Evolutionary conservation across 2,113 vertebrate species (phyloP).

Genomic region (Neodontobutis hainanensis): DNA sequence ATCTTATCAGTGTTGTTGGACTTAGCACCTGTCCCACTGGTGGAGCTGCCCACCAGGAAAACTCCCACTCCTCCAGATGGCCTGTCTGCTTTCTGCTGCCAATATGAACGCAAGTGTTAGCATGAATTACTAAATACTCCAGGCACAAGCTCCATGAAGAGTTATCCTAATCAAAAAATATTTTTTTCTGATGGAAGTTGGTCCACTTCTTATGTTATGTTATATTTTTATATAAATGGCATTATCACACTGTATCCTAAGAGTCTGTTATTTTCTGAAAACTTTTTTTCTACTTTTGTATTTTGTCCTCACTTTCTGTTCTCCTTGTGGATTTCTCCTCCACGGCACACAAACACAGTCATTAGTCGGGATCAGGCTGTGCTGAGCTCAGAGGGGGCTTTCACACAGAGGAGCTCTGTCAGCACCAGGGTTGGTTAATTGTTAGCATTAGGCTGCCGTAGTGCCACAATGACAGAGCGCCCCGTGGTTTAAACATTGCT

Average conservation of each 20-base stretch:
- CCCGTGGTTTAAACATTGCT: slow-evolving; percentile 57
- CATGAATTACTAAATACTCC: slow-evolving; percentile 32
- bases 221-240: neutral
- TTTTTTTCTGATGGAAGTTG: neutral
- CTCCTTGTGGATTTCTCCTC: slow-evolving; percentile 26
- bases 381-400: slow-evolving; percentile 36
- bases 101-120: slow-evolving; percentile 38
- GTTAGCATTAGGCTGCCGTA: slow-evolving; percentile 68
- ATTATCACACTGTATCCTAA: neutral
- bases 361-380: slow-evolving; percentile 46
- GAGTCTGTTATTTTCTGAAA: slow-evolving; percentile 6
- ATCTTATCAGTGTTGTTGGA: slow-evolving; percentile 38
- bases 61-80: slow-evolving; percentile 70
- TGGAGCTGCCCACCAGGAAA: slow-evolving; percentile 47
- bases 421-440: slow-evolving; percentile 66
- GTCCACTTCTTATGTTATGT: neutral
- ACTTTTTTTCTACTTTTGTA: slow-evolving; percentile 12
- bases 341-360: slow-evolving; percentile 56
- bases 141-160: slow-evolving; percentile 2
- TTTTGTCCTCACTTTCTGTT: slow-evolving; percentile 16
- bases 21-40: slow-evolving; percentile 41
- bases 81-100: slow-evolving; percentile 52
- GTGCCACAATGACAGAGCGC: slow-evolving; percentile 50
- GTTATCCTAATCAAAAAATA: neutral
- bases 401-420: slow-evolving; percentile 55